phyloP scores from a whole-genome alignment of 2,888 invertebrate genomes.

The Polylopha cassiicola region DNA sequence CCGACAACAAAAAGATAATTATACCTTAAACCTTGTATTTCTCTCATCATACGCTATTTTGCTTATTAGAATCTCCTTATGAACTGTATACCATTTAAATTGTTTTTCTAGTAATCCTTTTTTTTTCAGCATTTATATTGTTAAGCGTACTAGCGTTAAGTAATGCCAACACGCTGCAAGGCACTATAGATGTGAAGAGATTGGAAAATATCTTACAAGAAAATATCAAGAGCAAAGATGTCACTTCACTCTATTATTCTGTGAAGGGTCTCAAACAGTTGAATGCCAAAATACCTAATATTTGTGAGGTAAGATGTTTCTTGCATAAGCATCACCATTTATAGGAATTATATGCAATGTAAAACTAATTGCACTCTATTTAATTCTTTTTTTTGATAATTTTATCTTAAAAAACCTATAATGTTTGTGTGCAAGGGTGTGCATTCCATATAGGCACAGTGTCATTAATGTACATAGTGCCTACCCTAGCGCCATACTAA shows the following conservation, averaged over 20 bases:
- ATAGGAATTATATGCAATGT: too few relatives aligned
- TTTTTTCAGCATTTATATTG: constrained; percentile 45
- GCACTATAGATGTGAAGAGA: constrained; percentile 58
- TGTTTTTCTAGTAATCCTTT: constrained; percentile 11
- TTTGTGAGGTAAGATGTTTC: constrained; percentile 77
- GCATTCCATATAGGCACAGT: too few relatives aligned
- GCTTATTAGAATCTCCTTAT: too few relatives aligned
- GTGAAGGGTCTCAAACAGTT: constrained; percentile 83
- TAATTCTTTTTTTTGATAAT: neutral
- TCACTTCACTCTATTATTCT: constrained; percentile 83
- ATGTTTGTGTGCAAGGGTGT: neutral
- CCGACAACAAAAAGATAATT: too few relatives aligned
- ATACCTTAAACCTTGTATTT: too few relatives aligned
- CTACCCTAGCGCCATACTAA: too few relatives aligned
- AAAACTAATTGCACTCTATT: neutral
- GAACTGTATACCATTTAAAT: too few relatives aligned
- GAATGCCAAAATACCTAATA: constrained; percentile 76
- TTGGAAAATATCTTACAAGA: constrained; percentile 62
- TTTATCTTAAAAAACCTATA: neutral
- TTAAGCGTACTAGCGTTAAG: constrained; percentile 45
- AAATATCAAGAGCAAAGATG: constrained; percentile 77
- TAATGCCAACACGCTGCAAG: constrained; percentile 55
- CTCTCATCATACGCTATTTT: too few relatives aligned
- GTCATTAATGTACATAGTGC: too few relatives aligned
- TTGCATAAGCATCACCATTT: too few relatives aligned